phyloP scores from a whole-genome alignment of 2,113 vertebrate genomes.

The Dolichotis patagonum region DNA sequence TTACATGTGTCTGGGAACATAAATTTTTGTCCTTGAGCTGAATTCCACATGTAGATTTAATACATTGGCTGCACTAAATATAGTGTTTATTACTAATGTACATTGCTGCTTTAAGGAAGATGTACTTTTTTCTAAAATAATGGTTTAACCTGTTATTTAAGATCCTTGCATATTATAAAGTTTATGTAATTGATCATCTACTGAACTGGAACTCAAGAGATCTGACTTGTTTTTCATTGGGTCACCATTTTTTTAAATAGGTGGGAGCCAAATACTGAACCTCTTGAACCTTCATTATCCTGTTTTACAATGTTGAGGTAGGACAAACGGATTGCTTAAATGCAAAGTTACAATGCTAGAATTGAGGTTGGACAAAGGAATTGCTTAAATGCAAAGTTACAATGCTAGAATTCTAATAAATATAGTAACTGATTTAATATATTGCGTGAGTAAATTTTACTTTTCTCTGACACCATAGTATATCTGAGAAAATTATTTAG shows the following conservation, averaged over 20 bases:
- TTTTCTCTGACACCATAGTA: not conserved
- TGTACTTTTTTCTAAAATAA: not conserved
- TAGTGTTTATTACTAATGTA: not conserved
- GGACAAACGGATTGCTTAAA: not conserved
- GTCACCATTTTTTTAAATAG: not conserved
- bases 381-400: not conserved
- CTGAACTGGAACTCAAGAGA: not conserved
- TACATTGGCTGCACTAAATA: not conserved
- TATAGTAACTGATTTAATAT: not conserved
- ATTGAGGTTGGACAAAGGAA: too few relatives aligned
- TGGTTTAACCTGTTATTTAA: not conserved
- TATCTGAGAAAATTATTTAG: not conserved
- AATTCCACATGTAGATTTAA: not conserved
- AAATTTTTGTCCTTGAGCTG: not conserved
- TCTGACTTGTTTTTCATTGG: not conserved
- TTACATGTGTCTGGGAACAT: not conserved
- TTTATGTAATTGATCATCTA: not conserved
- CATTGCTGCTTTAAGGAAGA: not conserved
- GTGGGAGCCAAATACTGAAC: not conserved
- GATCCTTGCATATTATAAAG: not conserved
- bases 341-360: not conserved
- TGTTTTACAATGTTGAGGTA: not conserved
- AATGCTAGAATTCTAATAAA: not conserved
- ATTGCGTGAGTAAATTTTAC: not conserved
- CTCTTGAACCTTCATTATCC: not conserved